Conservation (phyloP, 2,888 invertebrate genomes). For the Xestia ashworthii region DNA sequence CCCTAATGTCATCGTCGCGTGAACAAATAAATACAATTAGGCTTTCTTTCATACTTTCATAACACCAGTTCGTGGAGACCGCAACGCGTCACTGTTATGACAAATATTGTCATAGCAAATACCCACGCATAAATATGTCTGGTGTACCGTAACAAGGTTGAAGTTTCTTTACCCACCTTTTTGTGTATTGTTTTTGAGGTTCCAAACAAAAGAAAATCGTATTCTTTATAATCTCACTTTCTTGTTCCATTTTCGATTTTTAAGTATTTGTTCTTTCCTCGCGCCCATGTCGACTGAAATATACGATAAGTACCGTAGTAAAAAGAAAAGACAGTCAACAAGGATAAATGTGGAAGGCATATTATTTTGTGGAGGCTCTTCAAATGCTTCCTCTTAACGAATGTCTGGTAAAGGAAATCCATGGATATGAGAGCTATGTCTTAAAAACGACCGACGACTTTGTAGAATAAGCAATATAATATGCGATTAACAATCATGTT, state of each 20-base stretch:
- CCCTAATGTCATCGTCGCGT: slow-evolving; percentile 57
- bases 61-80: slow-evolving; percentile 20
- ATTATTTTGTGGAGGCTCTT: slow-evolving; percentile 8
- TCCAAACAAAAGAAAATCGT: not conserved
- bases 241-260: not conserved
- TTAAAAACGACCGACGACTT: not conserved
- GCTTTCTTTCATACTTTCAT: slow-evolving; percentile 43
- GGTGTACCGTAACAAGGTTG: slow-evolving; percentile 5
- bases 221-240: not conserved
- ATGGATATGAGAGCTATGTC: not conserved
- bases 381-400: not conserved
- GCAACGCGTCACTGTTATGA: slow-evolving; percentile 35
- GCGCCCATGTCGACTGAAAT: not conserved
- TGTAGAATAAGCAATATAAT: not conserved
- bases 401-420: not conserved
- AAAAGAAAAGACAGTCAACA: slow-evolving; percentile 18
- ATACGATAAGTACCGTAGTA: too few relatives aligned
- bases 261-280: not conserved
- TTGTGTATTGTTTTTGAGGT: slow-evolving; percentile 3
- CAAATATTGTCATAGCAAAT: slow-evolving; percentile 48
- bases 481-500: not conserved
- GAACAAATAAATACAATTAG: slow-evolving; percentile 62
- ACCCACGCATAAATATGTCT: not conserved
- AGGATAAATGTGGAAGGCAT: too few relatives aligned
- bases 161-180: not conserved